These are phyloP conservation scores for Periparus ater DNA, from an alignment of 2,797 vertebrate genomes.

Conservation along the genomic window DNA sequence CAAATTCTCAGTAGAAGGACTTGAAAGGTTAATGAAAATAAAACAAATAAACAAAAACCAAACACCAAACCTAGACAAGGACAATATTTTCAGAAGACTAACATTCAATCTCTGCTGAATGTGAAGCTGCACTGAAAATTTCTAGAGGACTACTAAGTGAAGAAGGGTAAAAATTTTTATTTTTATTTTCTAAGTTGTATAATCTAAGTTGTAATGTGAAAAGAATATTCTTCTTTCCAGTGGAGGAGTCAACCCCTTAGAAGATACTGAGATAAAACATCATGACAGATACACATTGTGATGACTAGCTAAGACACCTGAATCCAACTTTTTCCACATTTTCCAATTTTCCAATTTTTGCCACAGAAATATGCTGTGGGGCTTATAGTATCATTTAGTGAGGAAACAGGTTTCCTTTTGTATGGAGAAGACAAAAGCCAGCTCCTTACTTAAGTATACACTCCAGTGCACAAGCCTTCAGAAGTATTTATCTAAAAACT, in stretches of 20 bases:
- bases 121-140: not conserved
- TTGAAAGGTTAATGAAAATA: not conserved
- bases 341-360: not conserved
- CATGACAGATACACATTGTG: not conserved
- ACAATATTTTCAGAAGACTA: not conserved
- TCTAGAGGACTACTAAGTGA: not conserved
- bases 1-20: not conserved
- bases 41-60: not conserved
- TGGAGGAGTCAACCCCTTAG: not conserved
- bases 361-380: not conserved
- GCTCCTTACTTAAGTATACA: not conserved
- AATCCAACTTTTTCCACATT: not conserved
- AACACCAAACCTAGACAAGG: not conserved
- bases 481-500: not conserved
- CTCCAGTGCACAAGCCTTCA: not conserved
- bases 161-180: not conserved
- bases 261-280: not conserved
- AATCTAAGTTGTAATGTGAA: not conserved
- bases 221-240: not conserved
- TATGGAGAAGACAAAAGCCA: not conserved
- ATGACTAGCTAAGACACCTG: not conserved
- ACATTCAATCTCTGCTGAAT: not conserved
- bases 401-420: not conserved
- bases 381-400: not conserved
- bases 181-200: too few relatives aligned